Conservation (phyloP, 2,113 vertebrate genomes). For the Budorcas taxicolor region DNA sequence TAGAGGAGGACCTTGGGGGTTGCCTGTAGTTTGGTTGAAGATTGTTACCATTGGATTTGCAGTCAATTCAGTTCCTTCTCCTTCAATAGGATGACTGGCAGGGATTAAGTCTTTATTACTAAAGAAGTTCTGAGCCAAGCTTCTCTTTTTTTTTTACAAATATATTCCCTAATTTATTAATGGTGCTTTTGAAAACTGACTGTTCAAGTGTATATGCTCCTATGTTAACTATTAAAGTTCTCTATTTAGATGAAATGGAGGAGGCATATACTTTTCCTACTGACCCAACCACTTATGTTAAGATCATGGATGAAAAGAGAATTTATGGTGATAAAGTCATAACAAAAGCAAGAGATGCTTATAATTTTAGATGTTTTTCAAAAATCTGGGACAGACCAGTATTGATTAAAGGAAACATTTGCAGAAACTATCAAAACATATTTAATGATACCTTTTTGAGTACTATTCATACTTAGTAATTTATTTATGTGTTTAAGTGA, state of each 20-base stretch:
- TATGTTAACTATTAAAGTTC: not conserved
- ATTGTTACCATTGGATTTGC: constrained; percentile 36
- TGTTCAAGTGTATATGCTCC: not conserved
- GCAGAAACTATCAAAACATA: not conserved
- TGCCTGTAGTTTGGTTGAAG: not conserved
- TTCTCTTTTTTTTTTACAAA: constrained; percentile 4
- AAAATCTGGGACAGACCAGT: not conserved
- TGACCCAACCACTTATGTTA: not conserved
- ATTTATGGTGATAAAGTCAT: constrained; percentile 41
- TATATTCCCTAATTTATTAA: constrained; percentile 52
- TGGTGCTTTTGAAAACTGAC: constrained; percentile 43
- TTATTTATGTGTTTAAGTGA: not conserved
- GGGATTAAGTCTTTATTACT: constrained; percentile 44
- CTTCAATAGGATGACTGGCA: constrained; percentile 32
- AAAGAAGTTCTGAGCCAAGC: not conserved
- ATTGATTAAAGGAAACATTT: constrained; percentile 51
- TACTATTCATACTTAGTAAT: not conserved
- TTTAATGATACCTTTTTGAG: constrained; percentile 53
- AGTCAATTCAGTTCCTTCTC: constrained; percentile 41
- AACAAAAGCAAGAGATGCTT: constrained; percentile 39
- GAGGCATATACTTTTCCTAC: not conserved
- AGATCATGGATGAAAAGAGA: not conserved
- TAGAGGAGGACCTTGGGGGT: not conserved
- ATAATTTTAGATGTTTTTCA: constrained; percentile 21
- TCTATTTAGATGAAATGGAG: not conserved